phyloP scores from a whole-genome alignment of 2,797 vertebrate species.

The Babyrousa celebensis region DNA sequence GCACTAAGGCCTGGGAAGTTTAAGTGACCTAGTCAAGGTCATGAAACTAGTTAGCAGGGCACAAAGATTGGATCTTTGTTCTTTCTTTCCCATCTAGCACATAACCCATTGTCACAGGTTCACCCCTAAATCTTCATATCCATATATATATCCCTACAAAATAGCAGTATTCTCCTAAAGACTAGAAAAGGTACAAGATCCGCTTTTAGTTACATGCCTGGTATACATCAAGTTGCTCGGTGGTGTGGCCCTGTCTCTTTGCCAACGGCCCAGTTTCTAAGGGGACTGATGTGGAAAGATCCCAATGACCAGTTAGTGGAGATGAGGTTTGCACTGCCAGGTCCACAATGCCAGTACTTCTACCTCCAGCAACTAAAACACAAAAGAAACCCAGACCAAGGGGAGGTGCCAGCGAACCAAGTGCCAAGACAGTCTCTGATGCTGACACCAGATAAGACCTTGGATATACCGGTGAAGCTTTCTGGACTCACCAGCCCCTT shows the following conservation, averaged over 20 bases:
- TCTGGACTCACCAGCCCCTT: background rate
- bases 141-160: background rate
- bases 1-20: background rate
- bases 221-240: background rate
- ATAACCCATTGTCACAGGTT: background rate
- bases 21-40: background rate
- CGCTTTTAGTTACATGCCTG: background rate
- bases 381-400: background rate
- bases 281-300: background rate
- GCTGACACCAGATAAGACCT: background rate
- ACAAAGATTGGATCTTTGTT: background rate
- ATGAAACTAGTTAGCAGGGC: background rate
- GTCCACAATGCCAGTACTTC: background rate
- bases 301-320: background rate
- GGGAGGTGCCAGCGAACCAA: background rate
- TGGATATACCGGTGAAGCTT: background rate
- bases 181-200: background rate
- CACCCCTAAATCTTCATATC: conserved; percentile 9
- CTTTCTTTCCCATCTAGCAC: conserved; percentile 45
- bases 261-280: background rate
- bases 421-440: background rate
- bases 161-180: conserved; percentile 14
- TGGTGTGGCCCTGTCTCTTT: background rate
- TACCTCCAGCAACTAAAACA: background rate
- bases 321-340: background rate